Evolutionary conservation across 2,113 vertebrate genomes (phyloP), one percentile per base, ranked within the genome.

Genomic region (Megaceryle torquata): DNA sequence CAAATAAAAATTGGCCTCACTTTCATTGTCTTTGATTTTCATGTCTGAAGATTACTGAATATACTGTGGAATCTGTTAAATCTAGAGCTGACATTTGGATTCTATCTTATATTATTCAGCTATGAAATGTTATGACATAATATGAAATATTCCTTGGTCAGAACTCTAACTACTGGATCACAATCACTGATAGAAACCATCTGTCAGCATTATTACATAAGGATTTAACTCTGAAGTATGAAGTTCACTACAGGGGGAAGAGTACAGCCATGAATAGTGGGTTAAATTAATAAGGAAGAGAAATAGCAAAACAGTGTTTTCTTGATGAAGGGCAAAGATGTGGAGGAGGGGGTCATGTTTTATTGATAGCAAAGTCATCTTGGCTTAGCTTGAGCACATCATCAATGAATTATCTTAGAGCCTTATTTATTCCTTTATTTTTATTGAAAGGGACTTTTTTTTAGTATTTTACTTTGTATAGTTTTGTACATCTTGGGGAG

Each of bases 21-120:
- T 91, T 92, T 50, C 70, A 50, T n/a, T 79, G 24, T 53, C 69
- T 95, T 94, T 92, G 93, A 71, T 93, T 95, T 93, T 92, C 26
- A 44, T 81, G 22, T 92, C 79, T 94, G 46, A 86, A 80, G 25
- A 41, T 78, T 89, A 39, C 59, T 76, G 54, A 88, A 69, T 83
- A 24, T 78, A 43, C 22, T 29, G 19, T 59, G 26, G 31, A 74
- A 17, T 44, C 74, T 79, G 51, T 54, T 57, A 77, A 77, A 91
- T 20, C n/a, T 91, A 33, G 41, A 61, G 76, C 9, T 65, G 82
- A 75, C 6, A 6, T 53, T 87, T 93, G 29, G 33, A 24, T 89
- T 44, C 46, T 41, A 79, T 18, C 17, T 6, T 57, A 35, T 2
- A 78, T 20, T 1, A 46, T 80, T 82, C 71, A 87, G 19, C 19